phyloP scores from a whole-genome alignment of 2,888 invertebrate species.

The Pharmacophagus antenor region DNA sequence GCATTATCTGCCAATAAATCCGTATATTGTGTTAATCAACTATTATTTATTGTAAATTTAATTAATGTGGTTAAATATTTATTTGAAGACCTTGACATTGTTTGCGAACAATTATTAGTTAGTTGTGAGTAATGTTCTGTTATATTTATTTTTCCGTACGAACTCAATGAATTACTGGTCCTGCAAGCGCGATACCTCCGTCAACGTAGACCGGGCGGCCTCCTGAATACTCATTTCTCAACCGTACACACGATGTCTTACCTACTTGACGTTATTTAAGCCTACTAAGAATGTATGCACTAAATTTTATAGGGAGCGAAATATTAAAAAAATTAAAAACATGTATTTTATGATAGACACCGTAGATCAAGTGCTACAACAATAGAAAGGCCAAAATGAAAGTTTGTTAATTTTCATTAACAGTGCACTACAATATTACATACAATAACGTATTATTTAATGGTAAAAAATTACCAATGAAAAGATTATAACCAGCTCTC shows the following conservation, averaged over 20 bases:
- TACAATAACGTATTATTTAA: background rate
- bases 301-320: background rate
- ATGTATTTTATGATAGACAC: background rate
- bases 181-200: constrained; percentile 21
- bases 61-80: background rate
- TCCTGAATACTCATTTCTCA: constrained; percentile 40
- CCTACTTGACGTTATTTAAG: constrained; percentile 28
- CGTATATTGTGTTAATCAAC: background rate
- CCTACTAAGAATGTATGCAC: constrained; percentile 9
- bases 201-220: constrained; percentile 38
- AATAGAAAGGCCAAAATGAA: too few relatives aligned
- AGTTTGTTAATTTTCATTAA: background rate
- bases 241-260: constrained; percentile 32
- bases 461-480: background rate
- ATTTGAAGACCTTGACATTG: background rate
- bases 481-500: background rate
- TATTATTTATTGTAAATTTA: background rate
- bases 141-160: constrained; percentile 19
- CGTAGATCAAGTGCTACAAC: too few relatives aligned
- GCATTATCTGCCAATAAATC: too few relatives aligned
- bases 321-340: background rate
- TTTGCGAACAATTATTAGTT: background rate
- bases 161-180: constrained; percentile 13
- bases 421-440: background rate
- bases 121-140: constrained; percentile 1